Conservation (phyloP, 2,113 vertebrate genomes). For the Otolemur garnettii region DNA sequence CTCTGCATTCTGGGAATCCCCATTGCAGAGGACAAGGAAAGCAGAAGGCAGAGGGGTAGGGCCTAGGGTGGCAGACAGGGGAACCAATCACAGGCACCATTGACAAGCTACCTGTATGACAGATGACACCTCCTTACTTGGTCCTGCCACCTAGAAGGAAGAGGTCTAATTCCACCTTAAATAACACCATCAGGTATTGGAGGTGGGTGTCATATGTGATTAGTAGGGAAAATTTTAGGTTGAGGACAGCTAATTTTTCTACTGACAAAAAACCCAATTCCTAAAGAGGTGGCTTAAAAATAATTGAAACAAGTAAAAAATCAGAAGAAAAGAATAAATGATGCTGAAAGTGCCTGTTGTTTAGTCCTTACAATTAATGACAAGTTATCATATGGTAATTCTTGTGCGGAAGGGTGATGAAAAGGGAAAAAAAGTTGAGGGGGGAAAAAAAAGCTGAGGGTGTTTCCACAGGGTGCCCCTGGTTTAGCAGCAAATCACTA, state of each 20-base stretch:
- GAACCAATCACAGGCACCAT: neutral
- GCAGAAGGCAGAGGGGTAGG: neutral
- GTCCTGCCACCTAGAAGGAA: slow-evolving; percentile 70
- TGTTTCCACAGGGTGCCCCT: slow-evolving; percentile 79
- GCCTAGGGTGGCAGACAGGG: neutral
- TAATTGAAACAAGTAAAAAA: slow-evolving; percentile 83
- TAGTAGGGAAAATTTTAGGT: slow-evolving; percentile 83
- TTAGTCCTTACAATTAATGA: slow-evolving; percentile 81
- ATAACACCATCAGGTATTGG: slow-evolving; percentile 84
- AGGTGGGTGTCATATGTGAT: slow-evolving; percentile 81
- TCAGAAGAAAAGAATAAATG: slow-evolving; percentile 80
- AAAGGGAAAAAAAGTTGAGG: neutral
- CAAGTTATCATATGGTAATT: slow-evolving; percentile 74
- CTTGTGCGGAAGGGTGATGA: neutral
- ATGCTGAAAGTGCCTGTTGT: slow-evolving; percentile 61
- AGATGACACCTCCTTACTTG: slow-evolving; percentile 56
- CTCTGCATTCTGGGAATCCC: neutral
- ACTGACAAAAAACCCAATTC: slow-evolving; percentile 84
- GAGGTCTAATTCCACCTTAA: slow-evolving; percentile 81
- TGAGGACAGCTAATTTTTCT: slow-evolving; percentile 88
- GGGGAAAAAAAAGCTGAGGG: slow-evolving; percentile 68
- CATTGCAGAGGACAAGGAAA: neutral
- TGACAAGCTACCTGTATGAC: neutral
- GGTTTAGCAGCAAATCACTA: slow-evolving; percentile 80
- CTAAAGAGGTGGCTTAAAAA: slow-evolving; percentile 84